Percentiles rank a stretch among this genome's conserved stretches.
phyloP scores from a whole-genome alignment of 2,113 vertebrate species.

The Cephalopholis sonnerati region DNA sequence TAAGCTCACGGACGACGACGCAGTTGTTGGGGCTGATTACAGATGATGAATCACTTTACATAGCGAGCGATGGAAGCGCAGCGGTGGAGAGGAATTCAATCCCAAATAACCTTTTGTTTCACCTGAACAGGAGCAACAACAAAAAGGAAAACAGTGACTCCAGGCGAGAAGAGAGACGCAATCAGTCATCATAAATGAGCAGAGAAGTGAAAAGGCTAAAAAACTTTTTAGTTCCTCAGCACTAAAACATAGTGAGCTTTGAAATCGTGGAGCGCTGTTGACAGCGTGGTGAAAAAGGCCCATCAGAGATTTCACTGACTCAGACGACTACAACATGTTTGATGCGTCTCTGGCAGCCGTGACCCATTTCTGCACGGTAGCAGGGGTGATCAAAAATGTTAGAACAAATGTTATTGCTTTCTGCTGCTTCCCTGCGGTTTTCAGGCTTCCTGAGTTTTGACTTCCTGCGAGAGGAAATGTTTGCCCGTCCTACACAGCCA shows the following conservation, averaged over 20 bases:
- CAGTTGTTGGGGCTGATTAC: constrained; percentile 54
- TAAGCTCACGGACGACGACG: constrained; percentile 21
- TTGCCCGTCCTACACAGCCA: constrained; percentile 52
- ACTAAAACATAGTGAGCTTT: constrained; percentile 64
- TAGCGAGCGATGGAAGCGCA: constrained; percentile 21
- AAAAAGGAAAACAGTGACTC: constrained; percentile 22
- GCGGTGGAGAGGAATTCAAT: constrained; percentile 44
- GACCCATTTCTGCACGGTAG: constrained; percentile 73
- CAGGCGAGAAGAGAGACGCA: constrained; percentile 48
- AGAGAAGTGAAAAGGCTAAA: constrained; percentile 56
- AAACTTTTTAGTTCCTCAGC: constrained; percentile 59
- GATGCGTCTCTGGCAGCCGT: constrained; percentile 72
- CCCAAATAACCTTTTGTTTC: constrained; percentile 61
- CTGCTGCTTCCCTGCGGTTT: constrained; percentile 52
- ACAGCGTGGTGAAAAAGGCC: constrained; percentile 58
- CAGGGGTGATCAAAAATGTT: constrained; percentile 69
- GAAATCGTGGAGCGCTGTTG: constrained; percentile 39
- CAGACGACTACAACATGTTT: constrained; percentile 61
- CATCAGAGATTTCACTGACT: constrained; percentile 72
- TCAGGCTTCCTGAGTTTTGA: constrained; percentile 43
- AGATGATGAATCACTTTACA: constrained; percentile 68
- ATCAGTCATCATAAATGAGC: constrained; percentile 67
- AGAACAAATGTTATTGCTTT: constrained; percentile 69
- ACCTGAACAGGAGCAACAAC: constrained; percentile 35
- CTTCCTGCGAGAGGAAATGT: constrained; percentile 69